Base-by-base conservation (phyloP, 2,113 vertebrate genomes). In the Sardina pilchardus region DNA sequence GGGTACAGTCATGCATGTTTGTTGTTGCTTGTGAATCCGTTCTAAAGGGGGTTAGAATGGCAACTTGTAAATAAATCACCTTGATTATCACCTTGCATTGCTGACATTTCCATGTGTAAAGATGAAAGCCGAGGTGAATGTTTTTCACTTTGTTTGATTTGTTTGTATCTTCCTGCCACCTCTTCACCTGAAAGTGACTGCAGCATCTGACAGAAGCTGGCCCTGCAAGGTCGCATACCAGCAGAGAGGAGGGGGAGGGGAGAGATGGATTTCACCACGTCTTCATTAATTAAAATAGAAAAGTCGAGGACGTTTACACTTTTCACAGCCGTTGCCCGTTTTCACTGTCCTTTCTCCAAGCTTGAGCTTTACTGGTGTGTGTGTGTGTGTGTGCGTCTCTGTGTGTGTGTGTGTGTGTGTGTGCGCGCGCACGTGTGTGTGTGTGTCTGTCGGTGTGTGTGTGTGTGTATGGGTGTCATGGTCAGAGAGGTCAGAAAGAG, bases 401-500 rank as follows among this genome's bases (percentile, higher is more conserved):
- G 10, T 45, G 2, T 36, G 16, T 30, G n/a, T 17, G 43, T 36
- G 30, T 36, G 24, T 24, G 8, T 63, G 24, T 63, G 56, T 63
- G 8, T 9, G 56, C n/a, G 56, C n/a, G 12, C 56, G 47, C 36
- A 12, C 50, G 81, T 67, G 83, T 24, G 53, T 84, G 34, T 67
- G 56, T 44, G 39, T 67, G 34, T 84, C 56, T 63, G 83, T 42
- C 1, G 21, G 82, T 59, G 30, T 42, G 82, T 6, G 19, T 50
- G 82, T 30, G 45, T 47, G 48, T 82, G 44, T 24, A 2, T 82
- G n/a, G 53, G 82, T 83, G 82, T 2, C 17, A 6, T 26, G n/a
- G 14, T 26, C 26, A 56, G 45, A 34, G 82, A 50, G 82, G 53
- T 42, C 30, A 63, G 59, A 63, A 63, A 83, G 59, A 53, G 81